Evolutionary conservation across 2,888 invertebrate genomes (phyloP).

Genomic region (Schizaphis graminum): DNA sequence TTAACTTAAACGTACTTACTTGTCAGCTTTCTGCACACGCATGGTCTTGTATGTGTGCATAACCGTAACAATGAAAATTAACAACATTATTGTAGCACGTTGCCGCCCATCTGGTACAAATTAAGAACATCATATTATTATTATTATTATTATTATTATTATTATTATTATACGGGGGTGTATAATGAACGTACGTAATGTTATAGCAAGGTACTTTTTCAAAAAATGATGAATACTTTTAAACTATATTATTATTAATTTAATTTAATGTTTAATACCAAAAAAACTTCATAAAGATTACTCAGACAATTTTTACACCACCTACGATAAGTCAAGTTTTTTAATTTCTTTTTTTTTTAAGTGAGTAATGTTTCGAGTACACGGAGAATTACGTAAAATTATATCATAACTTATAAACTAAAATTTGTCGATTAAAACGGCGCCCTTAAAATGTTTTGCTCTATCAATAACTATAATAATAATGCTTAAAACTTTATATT

Average conservation of each 20-base stretch:
- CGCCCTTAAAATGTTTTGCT: background rate
- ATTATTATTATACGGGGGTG: background rate
- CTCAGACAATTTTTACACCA: background rate
- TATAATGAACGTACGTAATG: background rate
- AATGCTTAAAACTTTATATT: background rate
- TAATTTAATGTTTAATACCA: background rate
- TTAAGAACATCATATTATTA: background rate
- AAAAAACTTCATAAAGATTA: background rate
- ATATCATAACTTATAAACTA: background rate
- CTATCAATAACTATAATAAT: background rate
- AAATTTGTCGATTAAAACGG: background rate
- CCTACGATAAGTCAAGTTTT: background rate
- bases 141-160: too few species aligned
- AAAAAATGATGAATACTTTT: background rate
- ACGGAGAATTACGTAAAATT: background rate
- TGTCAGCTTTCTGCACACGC: background rate
- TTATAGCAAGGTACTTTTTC: background rate
- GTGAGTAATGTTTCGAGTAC: background rate
- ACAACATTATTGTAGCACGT: background rate
- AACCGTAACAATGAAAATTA: constrained; percentile 30
- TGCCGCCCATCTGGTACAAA: background rate
- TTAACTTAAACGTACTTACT: background rate
- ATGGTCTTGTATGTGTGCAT: background rate
- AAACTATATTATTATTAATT: background rate
- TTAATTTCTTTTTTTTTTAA: background rate